A percentile compares a stretch with the other conserved stretches of the same genome.
phyloP scores from a whole-genome alignment of 2,113 vertebrate genomes.

The Lontra canadensis region DNA sequence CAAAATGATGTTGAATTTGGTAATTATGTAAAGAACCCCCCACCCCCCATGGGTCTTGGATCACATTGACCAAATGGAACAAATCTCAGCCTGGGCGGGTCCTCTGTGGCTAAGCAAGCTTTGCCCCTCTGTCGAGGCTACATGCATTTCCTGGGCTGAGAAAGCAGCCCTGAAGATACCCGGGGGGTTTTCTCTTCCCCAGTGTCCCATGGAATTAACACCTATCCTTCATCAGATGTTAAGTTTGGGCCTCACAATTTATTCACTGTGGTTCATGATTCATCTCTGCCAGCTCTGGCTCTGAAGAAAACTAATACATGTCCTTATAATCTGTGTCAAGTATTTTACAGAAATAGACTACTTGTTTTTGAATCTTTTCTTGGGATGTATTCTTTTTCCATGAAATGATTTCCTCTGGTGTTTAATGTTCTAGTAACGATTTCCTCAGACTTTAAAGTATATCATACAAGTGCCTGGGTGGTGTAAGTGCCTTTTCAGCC shows the following conservation, averaged over 20 bases:
- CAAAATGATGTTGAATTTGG: slow-evolving; percentile 12
- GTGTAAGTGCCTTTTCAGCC: too few relatives aligned
- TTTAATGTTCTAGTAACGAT: slow-evolving; percentile 7
- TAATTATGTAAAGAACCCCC: background rate
- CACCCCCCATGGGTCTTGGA: background rate
- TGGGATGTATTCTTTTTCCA: slow-evolving; percentile 30
- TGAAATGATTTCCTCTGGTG: background rate
- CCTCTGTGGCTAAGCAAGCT: background rate
- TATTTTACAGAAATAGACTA: background rate
- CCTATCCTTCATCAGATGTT: slow-evolving; percentile 27
- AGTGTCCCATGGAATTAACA: background rate
- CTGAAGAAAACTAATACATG: background rate
- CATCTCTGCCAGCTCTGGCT: background rate
- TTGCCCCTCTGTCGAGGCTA: background rate
- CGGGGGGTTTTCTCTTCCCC: background rate
- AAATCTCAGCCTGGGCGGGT: background rate
- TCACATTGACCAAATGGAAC: background rate
- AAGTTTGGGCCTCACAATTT: background rate
- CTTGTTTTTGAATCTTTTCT: slow-evolving; percentile 21
- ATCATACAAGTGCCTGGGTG: background rate
- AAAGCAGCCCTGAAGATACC: background rate
- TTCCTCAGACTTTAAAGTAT: background rate
- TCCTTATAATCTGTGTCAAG: background rate
- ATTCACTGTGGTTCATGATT: background rate
- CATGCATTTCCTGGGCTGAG: background rate